These are phyloP conservation scores for Antheraea yamamai DNA, from an alignment of 2,888 invertebrate species.

Conservation along the genomic window DNA sequence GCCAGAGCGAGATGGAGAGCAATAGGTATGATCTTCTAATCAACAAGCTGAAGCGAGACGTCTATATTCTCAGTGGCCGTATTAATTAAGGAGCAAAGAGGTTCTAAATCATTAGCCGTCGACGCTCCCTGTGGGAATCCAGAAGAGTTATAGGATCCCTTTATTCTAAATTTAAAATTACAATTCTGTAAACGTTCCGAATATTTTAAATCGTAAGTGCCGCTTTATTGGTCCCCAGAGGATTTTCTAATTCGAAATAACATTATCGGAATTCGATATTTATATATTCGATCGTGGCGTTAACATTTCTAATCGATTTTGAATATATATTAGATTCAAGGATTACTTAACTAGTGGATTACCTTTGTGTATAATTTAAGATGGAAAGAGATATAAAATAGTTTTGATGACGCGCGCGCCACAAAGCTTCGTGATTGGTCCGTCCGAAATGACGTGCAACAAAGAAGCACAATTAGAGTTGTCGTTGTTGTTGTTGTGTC, in stretches of 20 bases:
- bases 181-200: constrained; percentile 74
- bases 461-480: background rate
- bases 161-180: constrained; percentile 82
- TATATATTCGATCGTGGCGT: constrained; percentile 28
- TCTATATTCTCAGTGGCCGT: constrained; percentile 53
- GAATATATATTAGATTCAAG: background rate
- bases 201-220: constrained; percentile 64
- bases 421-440: background rate
- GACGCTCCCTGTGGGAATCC: constrained; percentile 79
- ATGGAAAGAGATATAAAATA: background rate
- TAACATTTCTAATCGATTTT: constrained; percentile 10
- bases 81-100: constrained; percentile 75
- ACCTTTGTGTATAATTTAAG: background rate
- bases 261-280: constrained; percentile 32
- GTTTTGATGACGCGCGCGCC: background rate
- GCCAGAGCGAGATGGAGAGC: constrained; percentile 48
- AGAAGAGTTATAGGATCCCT: constrained; percentile 76
- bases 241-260: constrained; percentile 36
- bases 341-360: background rate
- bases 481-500: too few species aligned
- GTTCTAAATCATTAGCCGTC: constrained; percentile 79
- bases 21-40: constrained; percentile 28
- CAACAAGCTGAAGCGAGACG: constrained; percentile 53
- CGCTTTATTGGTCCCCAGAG: constrained; percentile 64
- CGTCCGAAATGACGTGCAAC: background rate